phyloP scores from a whole-genome alignment of 2,888 invertebrate species.

The Catocala nupta region DNA sequence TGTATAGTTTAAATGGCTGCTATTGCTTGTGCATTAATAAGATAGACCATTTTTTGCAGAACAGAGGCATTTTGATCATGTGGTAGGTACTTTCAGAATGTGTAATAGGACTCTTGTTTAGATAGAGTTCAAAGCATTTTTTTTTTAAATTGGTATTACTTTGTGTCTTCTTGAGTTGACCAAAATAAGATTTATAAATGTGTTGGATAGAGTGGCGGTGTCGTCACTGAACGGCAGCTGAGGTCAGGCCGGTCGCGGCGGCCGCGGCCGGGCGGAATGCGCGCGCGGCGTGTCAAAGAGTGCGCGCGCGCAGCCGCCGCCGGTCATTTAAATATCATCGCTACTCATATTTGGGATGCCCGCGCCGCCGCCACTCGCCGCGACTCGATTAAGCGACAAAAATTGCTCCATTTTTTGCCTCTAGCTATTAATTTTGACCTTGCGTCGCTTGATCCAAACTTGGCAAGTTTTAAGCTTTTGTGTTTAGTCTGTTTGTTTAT shows the following conservation, averaged over 20 bases:
- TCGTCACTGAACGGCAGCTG: conserved; percentile 1
- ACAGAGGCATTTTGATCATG: too few relatives aligned
- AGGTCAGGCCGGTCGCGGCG: neutral
- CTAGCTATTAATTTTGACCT: conserved; percentile 49
- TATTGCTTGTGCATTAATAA: too few relatives aligned
- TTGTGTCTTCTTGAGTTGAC: neutral
- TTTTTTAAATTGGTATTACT: too few relatives aligned
- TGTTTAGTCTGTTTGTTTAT: conserved; percentile 16
- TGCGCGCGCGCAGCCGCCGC: conserved; percentile 47
- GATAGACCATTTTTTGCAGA: too few relatives aligned
- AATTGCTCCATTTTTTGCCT: conserved; percentile 62
- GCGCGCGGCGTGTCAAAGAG: conserved; percentile 53
- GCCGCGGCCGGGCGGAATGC: conserved; percentile 36
- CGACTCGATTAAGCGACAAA: conserved; percentile 68
- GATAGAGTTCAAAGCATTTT: too few relatives aligned
- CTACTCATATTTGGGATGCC: conserved; percentile 60
- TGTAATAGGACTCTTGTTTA: too few relatives aligned
- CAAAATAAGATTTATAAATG: neutral
- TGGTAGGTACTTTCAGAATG: too few relatives aligned
- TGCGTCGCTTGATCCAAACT: conserved; percentile 21
- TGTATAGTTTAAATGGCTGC: neutral
- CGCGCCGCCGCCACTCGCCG: conserved; percentile 34
- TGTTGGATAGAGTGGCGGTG: neutral
- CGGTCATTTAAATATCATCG: conserved; percentile 71
- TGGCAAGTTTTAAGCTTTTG: conserved; percentile 10